These are phyloP conservation scores for Phrynosoma blainvillii DNA, from an alignment of 2,113 vertebrate species.

Conservation along the genomic window DNA sequence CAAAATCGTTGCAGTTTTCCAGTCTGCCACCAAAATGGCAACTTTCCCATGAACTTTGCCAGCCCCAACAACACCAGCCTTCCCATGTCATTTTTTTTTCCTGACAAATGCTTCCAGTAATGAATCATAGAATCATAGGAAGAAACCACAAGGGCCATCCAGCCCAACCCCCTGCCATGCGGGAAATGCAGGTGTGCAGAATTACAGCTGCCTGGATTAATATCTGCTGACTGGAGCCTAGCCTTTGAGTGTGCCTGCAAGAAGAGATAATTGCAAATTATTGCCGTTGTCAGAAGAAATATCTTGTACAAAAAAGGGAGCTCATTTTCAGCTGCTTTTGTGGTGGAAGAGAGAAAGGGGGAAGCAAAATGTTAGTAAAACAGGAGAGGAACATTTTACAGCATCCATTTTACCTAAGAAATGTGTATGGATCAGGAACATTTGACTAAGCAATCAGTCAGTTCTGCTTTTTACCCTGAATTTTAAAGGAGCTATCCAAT, in stretches of 20 bases:
- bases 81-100: conserved; percentile 30
- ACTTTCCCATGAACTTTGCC: conserved; percentile 52
- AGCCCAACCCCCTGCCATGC: no score
- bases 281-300: conserved; percentile 41
- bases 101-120: conserved; percentile 13
- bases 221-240: conserved; percentile 55
- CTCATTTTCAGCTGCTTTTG: neutral
- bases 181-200: conserved; percentile 48
- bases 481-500: no score
- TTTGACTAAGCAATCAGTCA: neutral
- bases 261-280: conserved; percentile 41
- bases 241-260: neutral
- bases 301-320: neutral
- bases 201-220: conserved; percentile 30
- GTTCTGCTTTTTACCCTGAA: no score
- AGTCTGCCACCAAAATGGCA: conserved; percentile 4
- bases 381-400: neutral
- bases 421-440: neutral
- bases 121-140: no score
- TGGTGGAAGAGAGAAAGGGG: neutral
- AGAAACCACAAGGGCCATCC: no score
- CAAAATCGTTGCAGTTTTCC: neutral
- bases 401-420: neutral
- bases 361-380: neutral
- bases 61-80: conserved; percentile 31